Evolutionary conservation across 2,797 vertebrate species (phyloP), one percentile per base, ranked within the genome.

Genomic region (Crenuchus spilurus): DNA sequence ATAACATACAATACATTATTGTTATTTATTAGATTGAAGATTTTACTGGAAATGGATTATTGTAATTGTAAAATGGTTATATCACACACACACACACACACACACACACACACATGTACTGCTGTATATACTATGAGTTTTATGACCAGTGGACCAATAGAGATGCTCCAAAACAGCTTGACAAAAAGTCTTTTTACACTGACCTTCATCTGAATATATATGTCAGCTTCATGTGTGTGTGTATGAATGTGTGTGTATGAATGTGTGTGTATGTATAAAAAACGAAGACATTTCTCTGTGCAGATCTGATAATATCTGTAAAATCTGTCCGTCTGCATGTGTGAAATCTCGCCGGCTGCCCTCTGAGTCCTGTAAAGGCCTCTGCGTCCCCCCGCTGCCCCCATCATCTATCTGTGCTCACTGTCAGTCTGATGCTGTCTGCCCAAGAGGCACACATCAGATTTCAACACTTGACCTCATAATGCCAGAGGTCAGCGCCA

Each of bases 381-480:
- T 76, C 72, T 62, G 66, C 46, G 31, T 63, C 64, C 67, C 46
- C 68, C 67, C 26, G 41, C 55, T 61, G 57, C 71, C 64, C 68
- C 46, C 48, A 70, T 77, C 66, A 58, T 78, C 79, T 70, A 77
- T 80, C 76, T 71, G 65, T 46, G 44, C 10, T 22, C 77, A 77
- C 49, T 75, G 78, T 85, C 79, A 79, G 72, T 72, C 28, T 71
- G 74, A 75, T 67, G 60, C 70, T 54, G 69, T 61, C 70, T 66
- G 77, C 71, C 77, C 67, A 62, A 84, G 69, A 83, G 80, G 75
- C 77, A 42, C 75, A 80, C 82, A 83, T 84, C 83, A 86, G 82
- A 84, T 85, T 82, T 86, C 79, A 82, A 74, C 83, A 84, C 85
- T 85, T 85, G 86, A 85, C 83, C 84, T 80, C 77, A 80, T 84